Evolutionary conservation across 2,888 invertebrate species (phyloP).

Genomic region (Sminthurides aquaticus): DNA sequence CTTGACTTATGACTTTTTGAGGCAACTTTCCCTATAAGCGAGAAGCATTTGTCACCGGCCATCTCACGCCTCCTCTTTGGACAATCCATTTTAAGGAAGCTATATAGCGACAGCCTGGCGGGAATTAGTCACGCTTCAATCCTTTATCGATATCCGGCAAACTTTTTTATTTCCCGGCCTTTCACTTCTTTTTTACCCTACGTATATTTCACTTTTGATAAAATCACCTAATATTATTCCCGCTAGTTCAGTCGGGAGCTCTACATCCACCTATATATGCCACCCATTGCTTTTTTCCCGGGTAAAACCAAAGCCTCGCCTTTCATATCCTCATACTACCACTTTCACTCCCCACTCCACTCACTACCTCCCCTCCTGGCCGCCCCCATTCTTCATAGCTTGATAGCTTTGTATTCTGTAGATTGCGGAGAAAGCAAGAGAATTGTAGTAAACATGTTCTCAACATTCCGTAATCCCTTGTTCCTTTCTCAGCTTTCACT

Average conservation of each 20-base stretch:
- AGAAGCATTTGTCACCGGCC: slow-evolving; percentile 1
- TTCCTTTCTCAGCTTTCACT: not conserved
- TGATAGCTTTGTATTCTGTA: no score
- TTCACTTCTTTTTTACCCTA: not conserved
- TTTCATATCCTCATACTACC: no score
- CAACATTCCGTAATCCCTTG: no score
- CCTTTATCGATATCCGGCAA: slow-evolving; percentile 5
- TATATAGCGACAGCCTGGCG: not conserved
- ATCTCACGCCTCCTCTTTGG: not conserved
- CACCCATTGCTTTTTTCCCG: no score
- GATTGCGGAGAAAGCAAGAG: no score
- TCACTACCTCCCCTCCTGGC: not conserved
- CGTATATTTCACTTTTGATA: no score
- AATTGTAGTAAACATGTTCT: no score
- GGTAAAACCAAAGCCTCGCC: no score
- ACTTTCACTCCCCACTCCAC: not conserved
- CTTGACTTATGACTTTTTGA: slow-evolving; percentile 12
- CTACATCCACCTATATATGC: no score
- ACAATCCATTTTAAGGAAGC: slow-evolving; percentile 7
- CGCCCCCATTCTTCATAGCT: no score
- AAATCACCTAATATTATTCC: no score
- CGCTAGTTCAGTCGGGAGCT: no score
- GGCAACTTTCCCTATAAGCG: not conserved
- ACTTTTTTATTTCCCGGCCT: slow-evolving; percentile 12
- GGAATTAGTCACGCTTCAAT: slow-evolving; percentile 6